Conservation (phyloP, 1,140 invertebrate species). For the Hypsibius dujardini region DNA sequence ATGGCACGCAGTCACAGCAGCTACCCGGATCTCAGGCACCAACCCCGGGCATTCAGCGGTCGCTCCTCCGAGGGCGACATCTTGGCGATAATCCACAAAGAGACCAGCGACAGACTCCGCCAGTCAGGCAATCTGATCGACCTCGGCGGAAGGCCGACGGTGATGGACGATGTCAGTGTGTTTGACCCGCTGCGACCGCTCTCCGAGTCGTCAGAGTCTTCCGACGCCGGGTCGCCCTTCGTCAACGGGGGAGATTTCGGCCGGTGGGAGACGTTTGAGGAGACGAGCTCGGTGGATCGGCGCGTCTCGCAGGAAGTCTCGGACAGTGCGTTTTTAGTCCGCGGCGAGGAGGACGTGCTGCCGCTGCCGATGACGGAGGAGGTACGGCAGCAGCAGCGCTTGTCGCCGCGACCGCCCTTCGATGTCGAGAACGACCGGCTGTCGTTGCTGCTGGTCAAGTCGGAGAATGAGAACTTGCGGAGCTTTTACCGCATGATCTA, state of each 20-base stretch:
- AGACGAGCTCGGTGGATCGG: not conserved
- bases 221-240: not conserved
- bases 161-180: not conserved
- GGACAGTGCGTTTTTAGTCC: not conserved
- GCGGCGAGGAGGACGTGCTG: not conserved
- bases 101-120: not conserved
- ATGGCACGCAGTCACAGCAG: too few relatives aligned
- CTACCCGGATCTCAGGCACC: too few relatives aligned
- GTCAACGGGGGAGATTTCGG: not conserved
- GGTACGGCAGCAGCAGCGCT: not conserved
- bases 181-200: constrained; percentile 11
- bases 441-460: not conserved
- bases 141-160: not conserved
- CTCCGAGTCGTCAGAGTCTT: constrained; percentile 6
- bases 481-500: constrained; percentile 1
- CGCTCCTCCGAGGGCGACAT: not conserved
- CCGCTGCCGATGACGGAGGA: not conserved
- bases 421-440: constrained; percentile 8
- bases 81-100: not conserved
- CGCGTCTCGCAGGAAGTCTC: not conserved
- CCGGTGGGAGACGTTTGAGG: not conserved
- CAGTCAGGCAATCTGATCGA: constrained; percentile 7
- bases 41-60: too few relatives aligned
- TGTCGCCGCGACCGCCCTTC: not conserved
- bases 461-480: not conserved